Percentiles rank a stretch among this genome's conserved stretches.
Evolutionary conservation across 2,797 vertebrate species (phyloP).

Genomic region (Zenarchopterus dispar): DNA sequence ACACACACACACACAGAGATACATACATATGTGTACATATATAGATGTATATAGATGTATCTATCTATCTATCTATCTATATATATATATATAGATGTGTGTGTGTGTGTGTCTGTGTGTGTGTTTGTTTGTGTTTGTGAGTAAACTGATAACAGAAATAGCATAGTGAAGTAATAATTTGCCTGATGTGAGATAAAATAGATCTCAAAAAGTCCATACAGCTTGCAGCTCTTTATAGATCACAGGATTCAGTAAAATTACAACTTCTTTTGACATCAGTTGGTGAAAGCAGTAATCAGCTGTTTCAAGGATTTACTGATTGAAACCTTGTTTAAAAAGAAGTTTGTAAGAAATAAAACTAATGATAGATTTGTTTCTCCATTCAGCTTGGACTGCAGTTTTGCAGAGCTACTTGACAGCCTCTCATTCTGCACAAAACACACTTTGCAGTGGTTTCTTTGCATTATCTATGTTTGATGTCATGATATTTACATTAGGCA

Average conservation of each 20-base stretch:
- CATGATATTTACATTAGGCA: background rate
- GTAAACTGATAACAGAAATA: no score
- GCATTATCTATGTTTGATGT: background rate
- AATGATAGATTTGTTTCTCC: slow-evolving; percentile 27
- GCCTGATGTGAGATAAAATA: slow-evolving; percentile 2
- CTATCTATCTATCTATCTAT: no score
- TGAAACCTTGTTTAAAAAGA: slow-evolving; percentile 42
- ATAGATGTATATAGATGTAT: no score
- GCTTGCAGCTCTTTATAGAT: no score
- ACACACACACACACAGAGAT: no score
- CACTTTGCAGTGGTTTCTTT: slow-evolving; percentile 9
- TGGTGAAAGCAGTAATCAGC: slow-evolving; percentile 43
- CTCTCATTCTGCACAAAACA: slow-evolving; percentile 10
- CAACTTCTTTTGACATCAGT: slow-evolving; percentile 30
- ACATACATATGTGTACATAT: no score
- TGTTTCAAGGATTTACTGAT: slow-evolving; percentile 38
- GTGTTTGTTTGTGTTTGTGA: no score
- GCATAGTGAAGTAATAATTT: background rate
- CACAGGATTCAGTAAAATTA: slow-evolving; percentile 23
- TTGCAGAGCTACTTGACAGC: background rate
- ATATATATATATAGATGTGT: no score
- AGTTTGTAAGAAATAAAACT: slow-evolving; percentile 29
- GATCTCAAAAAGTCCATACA: no score
- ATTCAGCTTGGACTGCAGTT: background rate
- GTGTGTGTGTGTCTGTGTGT: no score